A percentile compares a stretch with the other conserved stretches of the same genome.
phyloP scores from a whole-genome alignment of 2,113 vertebrate genomes.

The Anoplopoma fimbria region DNA sequence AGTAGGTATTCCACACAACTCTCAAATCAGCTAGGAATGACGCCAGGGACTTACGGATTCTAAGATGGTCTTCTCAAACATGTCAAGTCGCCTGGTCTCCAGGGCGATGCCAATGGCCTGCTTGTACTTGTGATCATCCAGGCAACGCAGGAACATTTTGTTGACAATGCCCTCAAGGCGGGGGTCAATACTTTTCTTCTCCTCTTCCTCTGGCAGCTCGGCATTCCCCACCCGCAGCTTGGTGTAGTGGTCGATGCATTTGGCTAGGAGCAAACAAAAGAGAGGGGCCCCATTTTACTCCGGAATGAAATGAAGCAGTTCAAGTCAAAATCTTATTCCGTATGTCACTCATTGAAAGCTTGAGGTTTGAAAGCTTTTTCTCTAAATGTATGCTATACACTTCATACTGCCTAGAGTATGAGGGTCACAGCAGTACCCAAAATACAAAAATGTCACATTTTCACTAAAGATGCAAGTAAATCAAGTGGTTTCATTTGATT shows the following conservation, averaged over 20 bases:
- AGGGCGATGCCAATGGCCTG: constrained; percentile 97
- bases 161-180: constrained; percentile 98
- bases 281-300: neutral
- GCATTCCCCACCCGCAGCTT: constrained; percentile 98
- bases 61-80: constrained; percentile 97
- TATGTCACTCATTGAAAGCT: neutral
- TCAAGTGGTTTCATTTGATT: neutral
- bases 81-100: constrained; percentile 94
- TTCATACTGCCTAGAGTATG: neutral
- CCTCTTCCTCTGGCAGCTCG: constrained; percentile 93
- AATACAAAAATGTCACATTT: neutral
- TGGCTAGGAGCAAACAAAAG: constrained; percentile 83
- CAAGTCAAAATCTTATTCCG: neutral
- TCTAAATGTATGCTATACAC: neutral
- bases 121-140: constrained; percentile 98
- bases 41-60: constrained; percentile 77
- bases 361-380: neutral
- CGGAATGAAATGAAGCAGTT: neutral
- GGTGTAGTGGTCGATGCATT: constrained; percentile 99
- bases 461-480: neutral
- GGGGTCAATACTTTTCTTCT: constrained; percentile 94
- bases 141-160: constrained; percentile 98
- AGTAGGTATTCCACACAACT: neutral
- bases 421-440: neutral
- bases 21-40: neutral